phyloP scores from a whole-genome alignment of 2,797 vertebrate genomes.

The Syngnathus rostellatus region DNA sequence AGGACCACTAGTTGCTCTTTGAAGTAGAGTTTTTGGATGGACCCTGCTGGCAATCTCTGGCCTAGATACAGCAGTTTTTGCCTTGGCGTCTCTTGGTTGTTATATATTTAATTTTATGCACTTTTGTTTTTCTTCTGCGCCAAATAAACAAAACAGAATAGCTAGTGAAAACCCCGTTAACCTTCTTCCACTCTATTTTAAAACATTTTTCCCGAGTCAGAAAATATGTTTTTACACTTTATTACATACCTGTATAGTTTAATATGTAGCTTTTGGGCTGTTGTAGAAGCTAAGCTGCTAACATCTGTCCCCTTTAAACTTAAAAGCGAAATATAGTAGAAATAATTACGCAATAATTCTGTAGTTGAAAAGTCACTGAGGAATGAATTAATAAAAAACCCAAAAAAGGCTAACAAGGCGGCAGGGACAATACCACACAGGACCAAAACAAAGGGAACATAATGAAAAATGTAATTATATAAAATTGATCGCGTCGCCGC shows the following conservation, averaged over 20 bases:
- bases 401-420: not conserved
- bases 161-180: not conserved
- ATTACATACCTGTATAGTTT: too few species aligned
- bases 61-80: constrained; percentile 1
- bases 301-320: too few species aligned
- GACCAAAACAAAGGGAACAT: not conserved
- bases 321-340: too few species aligned
- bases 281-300: too few species aligned
- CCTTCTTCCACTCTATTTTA: not conserved
- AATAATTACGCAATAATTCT: not conserved
- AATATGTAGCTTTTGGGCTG: too few species aligned
- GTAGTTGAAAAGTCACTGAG: not conserved
- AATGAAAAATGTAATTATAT: not conserved
- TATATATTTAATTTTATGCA: not conserved
- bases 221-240: not conserved
- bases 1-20: constrained; percentile 3
- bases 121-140: not conserved
- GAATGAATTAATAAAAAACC: not conserved
- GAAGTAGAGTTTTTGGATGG: constrained; percentile 5
- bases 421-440: not conserved
- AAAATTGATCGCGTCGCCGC: not conserved
- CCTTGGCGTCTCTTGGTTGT: not conserved
- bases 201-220: not conserved
- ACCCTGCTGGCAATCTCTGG: constrained; percentile 7
- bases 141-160: not conserved